Evolutionary conservation across 2,888 invertebrate genomes (phyloP), one percentile per base, ranked within the genome.

Genomic region (Tenodera sinensis): DNA sequence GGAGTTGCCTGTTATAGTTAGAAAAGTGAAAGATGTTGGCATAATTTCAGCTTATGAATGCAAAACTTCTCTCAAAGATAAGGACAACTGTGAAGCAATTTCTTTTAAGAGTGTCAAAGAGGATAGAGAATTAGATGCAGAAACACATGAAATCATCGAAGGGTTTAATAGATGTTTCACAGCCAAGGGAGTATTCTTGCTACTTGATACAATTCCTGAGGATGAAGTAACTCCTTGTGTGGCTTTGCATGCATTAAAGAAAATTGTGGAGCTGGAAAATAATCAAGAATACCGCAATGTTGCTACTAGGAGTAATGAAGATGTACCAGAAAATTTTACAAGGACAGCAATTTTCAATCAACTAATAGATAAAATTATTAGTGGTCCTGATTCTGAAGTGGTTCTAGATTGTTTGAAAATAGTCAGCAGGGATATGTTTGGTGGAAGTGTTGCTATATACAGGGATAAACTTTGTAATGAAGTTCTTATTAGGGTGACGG

Each of bases 1-100:
- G 91, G 96, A 96, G 92, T 93, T 96, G 86, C 96, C 96, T 2
- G 93, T 96, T 25, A 94, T 96, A 88, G 94, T 96, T 42, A 94
- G 95, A 89, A 95, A 92, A n/a, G 90, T 90, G 8, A 90, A 90
- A 81, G 90, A 89, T 28, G 88, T 85, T n/a, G 89, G 90, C 27
- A 71, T 89, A 83, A 87, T 89, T 47, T 83, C 89, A 25, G 7
- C 88, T 9, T 0, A 71, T 3, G 54, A 71, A 71, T 71, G 20
- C 54, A 71, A 71, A 2, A 3, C 54, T 20, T 15, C 15, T 8
- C 20, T 1, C 0, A 25, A 71, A 20, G 20, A 20, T 71, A 20
- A 71, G 20, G 20, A 3, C 54, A 3, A 71, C 2, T 20, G 20
- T 20, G 20, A 71, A 71, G 25, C 54, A 71, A 20, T 2, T 20